phyloP scores from a whole-genome alignment of 1,140 invertebrate species.

The Batillaria attramentaria region DNA sequence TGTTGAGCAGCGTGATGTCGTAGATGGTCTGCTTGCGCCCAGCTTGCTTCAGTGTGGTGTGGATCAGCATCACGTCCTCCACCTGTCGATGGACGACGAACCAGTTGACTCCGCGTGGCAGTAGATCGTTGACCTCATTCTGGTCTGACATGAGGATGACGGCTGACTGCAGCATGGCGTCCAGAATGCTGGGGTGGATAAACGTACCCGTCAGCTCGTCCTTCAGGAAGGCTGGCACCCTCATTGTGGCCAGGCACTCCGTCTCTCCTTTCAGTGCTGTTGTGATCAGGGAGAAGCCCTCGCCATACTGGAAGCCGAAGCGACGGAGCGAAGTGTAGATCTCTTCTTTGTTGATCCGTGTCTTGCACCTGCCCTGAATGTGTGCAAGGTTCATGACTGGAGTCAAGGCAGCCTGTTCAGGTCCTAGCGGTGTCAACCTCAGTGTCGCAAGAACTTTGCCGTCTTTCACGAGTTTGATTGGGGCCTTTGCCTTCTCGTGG shows the following conservation, averaged over 20 bases:
- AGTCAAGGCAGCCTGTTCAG: background rate
- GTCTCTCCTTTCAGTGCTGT: conserved; percentile 35
- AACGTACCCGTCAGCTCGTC: conserved; percentile 42
- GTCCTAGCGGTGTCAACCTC: conserved; percentile 3
- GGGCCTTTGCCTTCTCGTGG: background rate
- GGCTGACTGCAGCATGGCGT: conserved; percentile 51
- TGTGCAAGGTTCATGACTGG: conserved; percentile 31
- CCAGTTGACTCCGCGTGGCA: conserved; percentile 27
- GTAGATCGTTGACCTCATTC: conserved; percentile 32
- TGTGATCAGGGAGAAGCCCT: conserved; percentile 41
- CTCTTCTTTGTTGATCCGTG: conserved; percentile 37
- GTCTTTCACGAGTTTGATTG: conserved; percentile 23
- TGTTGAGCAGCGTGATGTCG: conserved; percentile 43
- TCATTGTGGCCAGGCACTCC: conserved; percentile 49
- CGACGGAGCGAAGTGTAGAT: conserved; percentile 45
- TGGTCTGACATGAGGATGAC: conserved; percentile 36
- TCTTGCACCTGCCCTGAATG: conserved; percentile 44
- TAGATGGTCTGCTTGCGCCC: conserved; percentile 38
- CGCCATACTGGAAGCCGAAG: conserved; percentile 52
- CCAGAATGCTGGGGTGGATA: conserved; percentile 53
- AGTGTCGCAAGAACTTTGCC: conserved; percentile 15
- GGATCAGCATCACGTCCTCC: conserved; percentile 38
- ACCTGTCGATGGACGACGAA: conserved; percentile 28
- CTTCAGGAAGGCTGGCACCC: conserved; percentile 39
- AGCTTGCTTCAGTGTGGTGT: conserved; percentile 31